Conservation (phyloP, 2,113 vertebrate genomes). For the Apodemus sylvaticus region DNA sequence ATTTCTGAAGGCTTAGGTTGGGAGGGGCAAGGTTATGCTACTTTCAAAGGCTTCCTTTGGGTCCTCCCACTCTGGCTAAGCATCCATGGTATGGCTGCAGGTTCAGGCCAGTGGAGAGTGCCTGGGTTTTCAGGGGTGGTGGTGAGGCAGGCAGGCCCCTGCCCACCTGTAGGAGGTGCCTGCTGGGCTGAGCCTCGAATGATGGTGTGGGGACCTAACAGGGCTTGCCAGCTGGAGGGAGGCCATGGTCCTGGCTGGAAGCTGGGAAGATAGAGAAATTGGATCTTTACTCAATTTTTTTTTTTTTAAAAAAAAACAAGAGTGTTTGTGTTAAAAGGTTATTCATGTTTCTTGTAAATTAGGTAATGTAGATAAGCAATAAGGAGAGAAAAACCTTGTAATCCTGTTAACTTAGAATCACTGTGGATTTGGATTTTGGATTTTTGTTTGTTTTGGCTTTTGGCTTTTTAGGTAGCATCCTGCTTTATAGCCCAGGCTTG, state of each 20-base stretch:
- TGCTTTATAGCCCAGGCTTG: neutral
- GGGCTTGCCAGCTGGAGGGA: neutral
- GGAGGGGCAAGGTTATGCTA: neutral
- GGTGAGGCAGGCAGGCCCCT: neutral
- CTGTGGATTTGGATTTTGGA: neutral
- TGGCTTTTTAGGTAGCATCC: neutral
- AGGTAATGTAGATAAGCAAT: neutral
- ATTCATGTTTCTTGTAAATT: conserved; percentile 43
- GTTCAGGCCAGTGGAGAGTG: neutral
- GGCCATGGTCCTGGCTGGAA: neutral
- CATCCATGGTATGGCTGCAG: neutral
- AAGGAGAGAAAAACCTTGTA: conserved; percentile 2
- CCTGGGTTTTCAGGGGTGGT: neutral
- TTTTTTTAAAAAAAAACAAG: neutral
- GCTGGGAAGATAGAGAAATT: neutral
- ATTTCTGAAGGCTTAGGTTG: conserved; percentile 1
- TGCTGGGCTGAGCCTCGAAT: neutral
- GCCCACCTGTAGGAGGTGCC: neutral
- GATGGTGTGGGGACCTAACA: neutral
- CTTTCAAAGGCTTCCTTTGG: conserved; percentile 40
- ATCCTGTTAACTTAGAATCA: neutral
- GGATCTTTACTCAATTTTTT: neutral
- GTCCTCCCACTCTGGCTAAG: neutral
- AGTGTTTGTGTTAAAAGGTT: conserved; percentile 9
- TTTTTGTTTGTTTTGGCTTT: neutral